Percentiles rank a stretch among this genome's conserved stretches.
Conservation (phyloP, 2,113 vertebrate genomes). For the Orcinus orca region DNA sequence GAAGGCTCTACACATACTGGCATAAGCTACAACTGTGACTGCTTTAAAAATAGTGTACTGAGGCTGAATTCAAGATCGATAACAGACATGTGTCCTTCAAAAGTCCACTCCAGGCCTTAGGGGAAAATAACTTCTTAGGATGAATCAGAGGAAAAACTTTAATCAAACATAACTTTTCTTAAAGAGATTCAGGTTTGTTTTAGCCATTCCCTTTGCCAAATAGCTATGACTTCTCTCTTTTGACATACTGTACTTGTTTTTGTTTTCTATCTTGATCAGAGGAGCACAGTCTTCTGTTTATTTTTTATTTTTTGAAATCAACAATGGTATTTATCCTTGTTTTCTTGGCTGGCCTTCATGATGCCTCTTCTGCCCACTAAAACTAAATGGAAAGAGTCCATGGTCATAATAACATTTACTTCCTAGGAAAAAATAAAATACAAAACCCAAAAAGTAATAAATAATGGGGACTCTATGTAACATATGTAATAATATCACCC, state of each 20-base stretch:
- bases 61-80: conserved; percentile 12
- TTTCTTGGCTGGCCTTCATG: not conserved
- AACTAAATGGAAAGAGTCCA: not conserved
- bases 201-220: not conserved
- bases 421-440: not conserved
- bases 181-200: not conserved
- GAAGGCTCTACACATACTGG: conserved; percentile 52
- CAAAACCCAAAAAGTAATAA: not conserved
- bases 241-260: not conserved
- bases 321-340: conserved; percentile 6
- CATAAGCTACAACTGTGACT: not conserved
- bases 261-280: not conserved
- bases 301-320: conserved; percentile 38
- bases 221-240: not conserved
- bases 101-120: not conserved
- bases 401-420: not conserved
- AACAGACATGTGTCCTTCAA: conserved; percentile 10
- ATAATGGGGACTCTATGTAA: not conserved
- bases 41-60: conserved; percentile 5
- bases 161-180: conserved; percentile 34
- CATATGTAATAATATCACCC: conserved; percentile 15
- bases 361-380: rapidly evolving
- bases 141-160: not conserved
- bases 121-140: conserved; percentile 7
- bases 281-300: not conserved